Evolutionary conservation across 2,113 vertebrate species (phyloP).

Genomic region (Trinectes maculatus): DNA sequence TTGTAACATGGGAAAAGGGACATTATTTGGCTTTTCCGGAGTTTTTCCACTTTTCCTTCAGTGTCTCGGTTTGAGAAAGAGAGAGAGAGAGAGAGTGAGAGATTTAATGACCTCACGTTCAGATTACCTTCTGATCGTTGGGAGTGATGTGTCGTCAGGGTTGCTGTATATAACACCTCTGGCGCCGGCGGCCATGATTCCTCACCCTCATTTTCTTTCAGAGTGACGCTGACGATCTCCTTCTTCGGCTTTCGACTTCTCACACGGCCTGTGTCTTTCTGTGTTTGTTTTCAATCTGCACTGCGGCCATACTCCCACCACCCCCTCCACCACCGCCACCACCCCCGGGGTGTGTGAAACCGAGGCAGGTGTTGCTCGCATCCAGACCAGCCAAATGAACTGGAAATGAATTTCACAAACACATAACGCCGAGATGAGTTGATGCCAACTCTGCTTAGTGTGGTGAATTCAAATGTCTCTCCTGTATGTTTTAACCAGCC

Average conservation of each 20-base stretch:
- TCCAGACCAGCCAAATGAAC: conserved; percentile 43
- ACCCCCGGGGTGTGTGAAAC: conserved; percentile 46
- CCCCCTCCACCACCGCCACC: no score
- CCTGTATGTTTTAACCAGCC: conserved; percentile 30
- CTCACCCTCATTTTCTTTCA: conserved; percentile 65
- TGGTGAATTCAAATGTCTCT: conserved; percentile 44
- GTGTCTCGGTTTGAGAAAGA: not conserved
- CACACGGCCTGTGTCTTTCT: conserved; percentile 3
- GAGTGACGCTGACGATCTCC: conserved; percentile 55
- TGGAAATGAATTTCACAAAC: conserved; percentile 59
- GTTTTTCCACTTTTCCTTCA: no score
- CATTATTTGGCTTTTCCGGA: not conserved
- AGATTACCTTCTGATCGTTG: conserved; percentile 60
- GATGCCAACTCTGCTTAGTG: conserved; percentile 38
- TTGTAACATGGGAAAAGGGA: no score
- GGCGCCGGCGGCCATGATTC: conserved; percentile 56
- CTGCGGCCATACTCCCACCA: no score
- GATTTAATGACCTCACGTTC: conserved; percentile 36
- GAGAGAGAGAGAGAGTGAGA: not conserved
- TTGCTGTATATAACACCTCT: conserved; percentile 39
- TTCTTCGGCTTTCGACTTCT: conserved; percentile 21
- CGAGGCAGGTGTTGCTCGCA: conserved; percentile 53
- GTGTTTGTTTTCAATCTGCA: conserved; percentile 45
- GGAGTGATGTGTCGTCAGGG: conserved; percentile 62
- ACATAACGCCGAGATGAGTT: conserved; percentile 20